Conservation (phyloP, 1,140 invertebrate genomes). For the Gyrodactylus bullatarudis region DNA sequence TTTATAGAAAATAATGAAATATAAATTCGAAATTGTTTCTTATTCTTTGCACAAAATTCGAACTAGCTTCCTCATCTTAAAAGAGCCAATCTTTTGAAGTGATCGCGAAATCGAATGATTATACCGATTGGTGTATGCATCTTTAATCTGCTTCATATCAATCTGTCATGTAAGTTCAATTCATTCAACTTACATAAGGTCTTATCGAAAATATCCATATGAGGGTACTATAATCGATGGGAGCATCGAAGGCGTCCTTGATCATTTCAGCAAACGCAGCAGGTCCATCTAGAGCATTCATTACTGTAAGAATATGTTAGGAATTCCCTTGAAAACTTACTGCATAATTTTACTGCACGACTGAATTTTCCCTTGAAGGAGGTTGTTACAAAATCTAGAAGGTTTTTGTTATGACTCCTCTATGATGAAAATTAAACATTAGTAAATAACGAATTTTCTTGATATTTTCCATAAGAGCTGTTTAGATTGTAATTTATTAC, state of each 20-base stretch:
- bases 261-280: not conserved
- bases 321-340: not conserved
- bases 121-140: too few relatives aligned
- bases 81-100: too few relatives aligned
- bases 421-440: not conserved
- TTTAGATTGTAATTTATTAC: not conserved
- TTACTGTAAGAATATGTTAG: not conserved
- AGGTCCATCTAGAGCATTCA: not conserved
- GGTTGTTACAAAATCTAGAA: not conserved
- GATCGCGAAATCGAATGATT: too few relatives aligned
- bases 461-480: too few relatives aligned
- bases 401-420: not conserved
- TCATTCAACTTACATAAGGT: not conserved
- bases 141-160: too few relatives aligned
- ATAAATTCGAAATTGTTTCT: too few relatives aligned
- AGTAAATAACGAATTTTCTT: too few relatives aligned
- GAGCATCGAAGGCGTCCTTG: not conserved
- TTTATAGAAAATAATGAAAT: too few relatives aligned
- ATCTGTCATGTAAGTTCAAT: too few relatives aligned
- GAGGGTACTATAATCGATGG: not conserved
- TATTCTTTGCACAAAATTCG: too few relatives aligned
- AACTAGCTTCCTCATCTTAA: too few relatives aligned
- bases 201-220: not conserved
- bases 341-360: not conserved
- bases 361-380: not conserved